Evolutionary conservation across 2,797 vertebrate species (phyloP), one percentile per base, ranked within the genome.

Genomic region (Enteromius unitaeniatus): DNA sequence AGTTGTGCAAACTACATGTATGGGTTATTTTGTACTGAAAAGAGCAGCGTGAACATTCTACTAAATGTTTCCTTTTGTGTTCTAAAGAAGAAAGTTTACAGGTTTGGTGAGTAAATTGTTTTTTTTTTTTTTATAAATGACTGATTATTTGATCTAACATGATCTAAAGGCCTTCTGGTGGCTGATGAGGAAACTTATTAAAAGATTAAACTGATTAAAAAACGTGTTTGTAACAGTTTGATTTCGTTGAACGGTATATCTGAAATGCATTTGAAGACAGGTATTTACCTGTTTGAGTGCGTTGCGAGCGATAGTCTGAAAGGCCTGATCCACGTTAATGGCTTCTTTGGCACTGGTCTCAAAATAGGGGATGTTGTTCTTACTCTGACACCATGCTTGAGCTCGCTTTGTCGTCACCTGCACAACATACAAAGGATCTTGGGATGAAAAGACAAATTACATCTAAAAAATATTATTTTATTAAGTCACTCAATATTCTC

Each of bases 301-400:
- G 40, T 91, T 91, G 7, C 90, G 88, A 65, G 90, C 90, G 6
- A 91, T 91, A 15, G 90, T 91, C 84, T 91, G 90, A 81, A 91
- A 91, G 64, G 90, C 90, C 88, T 91, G 90, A 75, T 91, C 90
- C 84, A 91, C 88, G 23, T 91, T 91, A 81, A 91, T 91, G 3
- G 90, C 91, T 85, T 91, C 91, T 84, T 91, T 91, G 86, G 91
- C 91, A 28, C 91, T 91, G 78, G 91, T 91, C 88, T 91, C 91
- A 40, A 91, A 91, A 84, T 91, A 91, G 4, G 91, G 91, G 83
- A 91, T 91, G 58, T 77, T 88, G 81, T 89, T 91, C 84, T 91
- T 91, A 83, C 90, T 91, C 64, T 87, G 88, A 79, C 91, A 91
- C 91, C 91, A 91, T 0, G 90, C 90, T 85, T 91, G 90, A n/a